Evolutionary conservation across 92 coral and sea anemone genomes (phyloP).

Genomic region (Phymanthus crucifer): DNA sequence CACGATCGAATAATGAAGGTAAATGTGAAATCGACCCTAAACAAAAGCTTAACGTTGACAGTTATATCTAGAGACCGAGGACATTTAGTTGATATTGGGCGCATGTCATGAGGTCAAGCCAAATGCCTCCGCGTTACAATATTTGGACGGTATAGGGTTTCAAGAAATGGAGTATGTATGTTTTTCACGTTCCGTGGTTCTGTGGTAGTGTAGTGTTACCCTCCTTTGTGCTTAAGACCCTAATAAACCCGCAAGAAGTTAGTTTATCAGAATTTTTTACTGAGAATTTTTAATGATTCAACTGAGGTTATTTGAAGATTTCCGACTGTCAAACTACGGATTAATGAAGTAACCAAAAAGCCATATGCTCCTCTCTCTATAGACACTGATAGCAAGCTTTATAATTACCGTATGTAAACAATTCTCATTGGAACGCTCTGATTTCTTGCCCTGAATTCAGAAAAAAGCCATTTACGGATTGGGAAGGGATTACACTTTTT

Average conservation of each 20-base stretch:
- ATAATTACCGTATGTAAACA: constrained; percentile 81
- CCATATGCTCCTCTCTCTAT: constrained; percentile 70
- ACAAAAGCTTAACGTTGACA: constrained; percentile 18
- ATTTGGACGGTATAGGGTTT: constrained; percentile 36
- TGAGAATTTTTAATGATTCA: constrained; percentile 65
- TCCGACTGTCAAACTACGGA: constrained; percentile 80
- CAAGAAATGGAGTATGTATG: constrained; percentile 33
- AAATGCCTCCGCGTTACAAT: constrained; percentile 23
- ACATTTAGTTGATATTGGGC: constrained; percentile 30
- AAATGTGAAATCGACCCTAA: constrained; percentile 18
- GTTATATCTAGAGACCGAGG: constrained; percentile 15
- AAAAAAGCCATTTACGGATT: constrained; percentile 28
- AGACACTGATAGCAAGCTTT: constrained; percentile 51
- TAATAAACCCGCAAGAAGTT: constrained; percentile 34
- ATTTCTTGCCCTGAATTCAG: constrained; percentile 28
- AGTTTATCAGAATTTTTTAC: constrained; percentile 49
- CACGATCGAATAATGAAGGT: constrained; percentile 92
- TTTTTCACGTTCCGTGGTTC: constrained; percentile 35
- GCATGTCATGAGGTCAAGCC: constrained; percentile 36
- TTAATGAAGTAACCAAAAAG: constrained; percentile 83
- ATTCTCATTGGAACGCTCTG: constrained; percentile 54
- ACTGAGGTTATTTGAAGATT: constrained; percentile 63
- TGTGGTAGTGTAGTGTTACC: constrained; percentile 33
- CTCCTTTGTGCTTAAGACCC: constrained; percentile 37
- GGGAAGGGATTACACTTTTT: constrained; percentile 6